Percentiles rank a stretch among this genome's conserved stretches.
Evolutionary conservation across 2,888 invertebrate species (phyloP).

Genomic region (Agrochola circellaris): DNA sequence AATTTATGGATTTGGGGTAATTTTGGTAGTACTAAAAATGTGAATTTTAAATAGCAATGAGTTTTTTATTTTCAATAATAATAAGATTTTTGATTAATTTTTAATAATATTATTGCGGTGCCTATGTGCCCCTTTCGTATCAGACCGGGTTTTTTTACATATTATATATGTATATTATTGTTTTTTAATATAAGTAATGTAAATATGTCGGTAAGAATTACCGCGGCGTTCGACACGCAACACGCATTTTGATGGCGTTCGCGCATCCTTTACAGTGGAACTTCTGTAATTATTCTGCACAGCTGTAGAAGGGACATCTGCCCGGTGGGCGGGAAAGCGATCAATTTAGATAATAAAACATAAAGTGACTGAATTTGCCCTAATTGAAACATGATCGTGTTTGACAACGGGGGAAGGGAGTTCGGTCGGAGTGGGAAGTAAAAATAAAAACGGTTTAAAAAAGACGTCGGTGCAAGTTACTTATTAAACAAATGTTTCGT

Average conservation of each 20-base stretch:
- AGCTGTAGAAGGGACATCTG: conserved; percentile 53
- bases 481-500: too few relatives aligned
- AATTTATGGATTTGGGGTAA: too few relatives aligned
- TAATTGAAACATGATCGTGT: conserved; percentile 63
- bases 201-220: neutral
- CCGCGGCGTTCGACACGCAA: too few relatives aligned
- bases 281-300: conserved; percentile 34
- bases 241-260: neutral
- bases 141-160: too few relatives aligned
- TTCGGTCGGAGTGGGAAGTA: neutral
- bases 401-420: conserved; percentile 7
- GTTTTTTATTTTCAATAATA: too few relatives aligned
- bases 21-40: too few relatives aligned
- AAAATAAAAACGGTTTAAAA: neutral
- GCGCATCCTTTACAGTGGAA: neutral
- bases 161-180: too few relatives aligned
- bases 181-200: neutral
- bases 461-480: neutral
- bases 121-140: too few relatives aligned
- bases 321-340: conserved; percentile 50
- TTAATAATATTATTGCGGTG: too few relatives aligned
- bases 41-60: too few relatives aligned
- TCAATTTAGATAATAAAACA: conserved; percentile 63
- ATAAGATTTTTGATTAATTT: too few relatives aligned
- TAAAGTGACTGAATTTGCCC: conserved; percentile 53